Evolutionary conservation across 2,797 vertebrate genomes (phyloP), one percentile per base, ranked within the genome.

Genomic region (Propithecus deckenii): DNA sequence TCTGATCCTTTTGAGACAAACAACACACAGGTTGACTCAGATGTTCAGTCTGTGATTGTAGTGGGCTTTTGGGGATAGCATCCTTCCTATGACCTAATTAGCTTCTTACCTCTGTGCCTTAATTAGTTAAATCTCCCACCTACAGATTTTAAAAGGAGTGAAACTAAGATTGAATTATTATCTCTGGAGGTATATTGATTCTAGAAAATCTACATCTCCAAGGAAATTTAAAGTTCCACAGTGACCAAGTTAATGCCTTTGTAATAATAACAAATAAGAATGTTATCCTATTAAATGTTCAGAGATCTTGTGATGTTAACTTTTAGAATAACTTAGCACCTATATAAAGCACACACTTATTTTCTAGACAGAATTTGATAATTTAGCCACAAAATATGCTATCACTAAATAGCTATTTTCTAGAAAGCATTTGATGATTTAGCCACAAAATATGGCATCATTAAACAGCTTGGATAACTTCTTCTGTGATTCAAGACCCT

Each of bases 201-300:
- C 74, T 71, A 61, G 18, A 35, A 63, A 59, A 67, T 2, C 52
- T 48, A 12, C 14, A 25, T 65, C 52, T 80, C 85, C 28, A 35
- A 74, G 28, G 12, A n/a, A 85, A 43, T 0, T 0, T 86, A 92
- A 93, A 72, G 78, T 79, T 86, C 89, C 74, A 78, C 72, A 96
- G 61, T 88, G 94, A 96, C 84, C 81, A 97, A 96, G 97, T 87
- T 61, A 96, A 97, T 96, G 11, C 13, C 15, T 28, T 43, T 23
- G 18, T 71, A 28, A 48, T 46, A 28, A 38, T 59, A 38, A 9
- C 23, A 28, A 10, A 17, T 8, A 55, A 30, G 32, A 41, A 8
- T 22, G 30, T n/a, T 17, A 15, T 38, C 9, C 8, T 15, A 23
- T 17, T 46, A 35, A 63, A 46, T n/a, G 1, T 41, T 48, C 25